Conservation (phyloP, 2,888 invertebrate species). For the Heliconius aoede region DNA sequence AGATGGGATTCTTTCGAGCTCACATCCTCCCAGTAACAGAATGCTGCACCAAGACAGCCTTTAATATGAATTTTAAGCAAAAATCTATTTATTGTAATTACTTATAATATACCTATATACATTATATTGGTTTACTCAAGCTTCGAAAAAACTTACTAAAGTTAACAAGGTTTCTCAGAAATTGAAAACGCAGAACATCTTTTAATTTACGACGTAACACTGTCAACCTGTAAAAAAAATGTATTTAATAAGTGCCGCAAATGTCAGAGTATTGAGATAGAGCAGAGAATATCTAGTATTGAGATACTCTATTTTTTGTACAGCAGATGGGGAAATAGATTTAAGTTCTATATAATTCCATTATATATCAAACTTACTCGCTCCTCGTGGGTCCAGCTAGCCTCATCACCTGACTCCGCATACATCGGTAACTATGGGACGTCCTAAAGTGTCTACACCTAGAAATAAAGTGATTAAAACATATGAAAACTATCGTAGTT, state of each 20-base stretch:
- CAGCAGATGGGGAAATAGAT: too few species aligned
- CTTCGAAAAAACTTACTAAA: constrained; percentile 51
- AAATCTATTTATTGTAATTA: background rate
- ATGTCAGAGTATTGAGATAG: too few species aligned
- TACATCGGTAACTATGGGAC: constrained; percentile 72
- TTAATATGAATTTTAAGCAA: too few species aligned
- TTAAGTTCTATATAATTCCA: too few species aligned
- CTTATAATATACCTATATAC: background rate
- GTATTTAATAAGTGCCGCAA: too few species aligned
- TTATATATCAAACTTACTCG: constrained; percentile 57
- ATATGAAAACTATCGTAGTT: background rate
- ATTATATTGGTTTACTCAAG: background rate
- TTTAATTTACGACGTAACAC: constrained; percentile 54
- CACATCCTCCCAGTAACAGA: too few species aligned
- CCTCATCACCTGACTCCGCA: constrained; percentile 68
- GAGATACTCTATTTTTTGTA: too few species aligned
- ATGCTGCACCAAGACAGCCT: too few species aligned
- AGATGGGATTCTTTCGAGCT: too few species aligned
- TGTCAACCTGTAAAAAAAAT: constrained; percentile 53
- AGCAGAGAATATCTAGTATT: too few species aligned
- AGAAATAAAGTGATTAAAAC: constrained; percentile 20
- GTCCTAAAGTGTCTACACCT: constrained; percentile 65
- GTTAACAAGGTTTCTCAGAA: constrained; percentile 47
- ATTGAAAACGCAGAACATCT: constrained; percentile 46
- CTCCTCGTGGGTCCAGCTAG: constrained; percentile 69